Conservation (phyloP, 2,888 invertebrate genomes). For the Melanotus villosus region DNA sequence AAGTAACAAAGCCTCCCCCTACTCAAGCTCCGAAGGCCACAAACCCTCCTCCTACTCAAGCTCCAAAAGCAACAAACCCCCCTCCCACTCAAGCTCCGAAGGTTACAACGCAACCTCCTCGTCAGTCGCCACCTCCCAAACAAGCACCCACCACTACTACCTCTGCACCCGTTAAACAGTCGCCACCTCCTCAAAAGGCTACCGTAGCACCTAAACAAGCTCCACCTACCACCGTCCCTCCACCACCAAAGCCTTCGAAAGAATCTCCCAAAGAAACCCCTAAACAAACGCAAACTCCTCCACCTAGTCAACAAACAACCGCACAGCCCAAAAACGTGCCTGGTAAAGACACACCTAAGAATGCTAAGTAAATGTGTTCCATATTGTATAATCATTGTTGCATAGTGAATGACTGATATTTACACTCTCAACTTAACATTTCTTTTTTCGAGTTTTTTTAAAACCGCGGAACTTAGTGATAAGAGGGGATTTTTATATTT, state of each 20-base stretch:
- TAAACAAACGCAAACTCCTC: constrained; percentile 22
- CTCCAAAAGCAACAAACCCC: constrained; percentile 40
- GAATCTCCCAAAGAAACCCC: constrained; percentile 39
- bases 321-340: constrained; percentile 64
- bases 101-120: constrained; percentile 40
- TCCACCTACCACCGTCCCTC: constrained; percentile 26
- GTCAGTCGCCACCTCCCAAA: constrained; percentile 27
- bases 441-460: background rate
- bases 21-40: constrained; percentile 37
- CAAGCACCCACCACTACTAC: constrained; percentile 6
- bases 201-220: constrained; percentile 30
- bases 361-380: background rate
- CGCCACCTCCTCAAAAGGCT: constrained; percentile 11
- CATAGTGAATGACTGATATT: constrained; percentile 1
- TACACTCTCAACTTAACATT: background rate
- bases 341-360: constrained; percentile 33
- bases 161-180: constrained; percentile 37
- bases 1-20: constrained; percentile 20
- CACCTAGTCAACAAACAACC: constrained; percentile 21
- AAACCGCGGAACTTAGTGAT: background rate
- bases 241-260: constrained; percentile 46
- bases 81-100: constrained; percentile 31
- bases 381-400: background rate
- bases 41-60: constrained; percentile 37
- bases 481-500: background rate